Evolutionary conservation across 2,113 vertebrate genomes (phyloP).

Genomic region (Epinephelus lanceolatus): DNA sequence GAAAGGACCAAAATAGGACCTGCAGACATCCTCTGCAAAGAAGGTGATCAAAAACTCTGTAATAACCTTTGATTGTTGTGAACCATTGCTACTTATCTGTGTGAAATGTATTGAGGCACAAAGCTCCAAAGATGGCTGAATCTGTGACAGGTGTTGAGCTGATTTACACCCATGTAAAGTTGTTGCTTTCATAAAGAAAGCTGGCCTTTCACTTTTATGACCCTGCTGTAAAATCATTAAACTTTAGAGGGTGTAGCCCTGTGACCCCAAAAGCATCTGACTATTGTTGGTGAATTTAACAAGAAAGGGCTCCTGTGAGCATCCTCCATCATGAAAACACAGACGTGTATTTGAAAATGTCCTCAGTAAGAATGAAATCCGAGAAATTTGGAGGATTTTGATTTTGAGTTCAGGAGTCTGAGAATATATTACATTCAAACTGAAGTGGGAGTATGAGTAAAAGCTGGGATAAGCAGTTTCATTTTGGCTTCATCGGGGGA

Average conservation of each 20-base stretch:
- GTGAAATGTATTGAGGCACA: not conserved
- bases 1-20: not conserved
- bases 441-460: not conserved
- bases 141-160: conserved; percentile 21
- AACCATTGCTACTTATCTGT: not conserved
- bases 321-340: not conserved
- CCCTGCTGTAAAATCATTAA: conserved; percentile 43
- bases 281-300: conserved; percentile 41
- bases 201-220: conserved; percentile 39
- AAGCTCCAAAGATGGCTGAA: not conserved
- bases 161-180: conserved; percentile 42
- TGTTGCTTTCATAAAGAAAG: conserved; percentile 36
- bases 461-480: too few relatives aligned
- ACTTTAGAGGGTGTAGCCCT: not conserved
- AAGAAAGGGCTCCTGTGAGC: conserved; percentile 17
- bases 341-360: not conserved
- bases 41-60: not conserved
- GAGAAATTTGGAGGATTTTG: not conserved
- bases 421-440: not conserved
- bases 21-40: not conserved
- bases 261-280: conserved; percentile 27
- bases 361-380: not conserved
- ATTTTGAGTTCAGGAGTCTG: not conserved
- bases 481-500: too few relatives aligned
- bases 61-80: not conserved